Evolutionary conservation across 2,888 invertebrate species (phyloP), one percentile per base, ranked within the genome.

Genomic region (Epinotia demarniana): DNA sequence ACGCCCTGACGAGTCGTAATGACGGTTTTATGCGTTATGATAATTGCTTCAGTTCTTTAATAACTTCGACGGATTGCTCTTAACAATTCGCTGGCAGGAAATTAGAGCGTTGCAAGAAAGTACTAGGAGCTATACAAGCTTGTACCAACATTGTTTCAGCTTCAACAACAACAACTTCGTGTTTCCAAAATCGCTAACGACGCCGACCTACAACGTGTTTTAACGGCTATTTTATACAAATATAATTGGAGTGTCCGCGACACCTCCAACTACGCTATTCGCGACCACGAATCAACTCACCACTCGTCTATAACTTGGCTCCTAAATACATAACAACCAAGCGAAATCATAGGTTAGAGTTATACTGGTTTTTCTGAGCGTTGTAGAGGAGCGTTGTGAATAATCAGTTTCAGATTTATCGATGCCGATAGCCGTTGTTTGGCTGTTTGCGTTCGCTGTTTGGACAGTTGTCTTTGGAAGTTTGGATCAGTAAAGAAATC

Each of bases 191-290:
- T 68, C 11, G 18, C 57, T 39, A 88, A 89, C 89, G 84, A 87
- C 89, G 86, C 87, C 86, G 4, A 13, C 46, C 46, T 13, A 87
- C 82, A 87, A 90, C 87, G 91, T 90, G 88, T 90, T n/a, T n/a
- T n/a, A 92, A 92, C 89, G 89, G 87, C 87, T 84, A 90, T 90
- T 92, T 92, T 92, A 93, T 92, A 89, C 92, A 90, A 89, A 92
- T 92, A 89, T 92, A 92, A 92, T 92, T 91, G 91, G 83, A 84
- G 81, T 68, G 19, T 57, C 63, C 43, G 64, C 49, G 46, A 46
- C 58, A 64, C 55, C 62, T 60, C 11, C 60, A 49, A 33, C 46
- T n/a, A n/a, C 3, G n/a, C 13, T 39, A 58, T 6, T 61, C n/a
- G n/a, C 11, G 3, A n/a, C 9, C 33, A 16, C 16, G 6, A 49